Conservation (phyloP, 2,888 invertebrate genomes). For the Ramazzottius varieornatus region DNA sequence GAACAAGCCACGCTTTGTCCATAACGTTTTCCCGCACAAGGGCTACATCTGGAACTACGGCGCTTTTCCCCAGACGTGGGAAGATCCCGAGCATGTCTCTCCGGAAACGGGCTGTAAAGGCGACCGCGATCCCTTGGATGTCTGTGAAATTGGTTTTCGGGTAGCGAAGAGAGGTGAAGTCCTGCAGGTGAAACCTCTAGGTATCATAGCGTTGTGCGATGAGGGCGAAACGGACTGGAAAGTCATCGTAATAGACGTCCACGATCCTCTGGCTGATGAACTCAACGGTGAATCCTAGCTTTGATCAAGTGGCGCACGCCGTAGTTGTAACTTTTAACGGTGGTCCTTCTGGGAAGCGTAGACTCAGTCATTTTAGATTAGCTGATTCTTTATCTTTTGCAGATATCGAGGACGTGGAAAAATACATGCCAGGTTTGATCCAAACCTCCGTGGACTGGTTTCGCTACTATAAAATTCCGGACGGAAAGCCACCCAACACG, state of each 20-base stretch:
- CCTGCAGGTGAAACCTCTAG: constrained; percentile 63
- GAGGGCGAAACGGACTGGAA: constrained; percentile 99
- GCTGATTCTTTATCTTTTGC: neutral
- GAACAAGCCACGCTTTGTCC: constrained; percentile 71
- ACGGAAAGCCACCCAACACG: constrained; percentile 53
- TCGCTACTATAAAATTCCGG: constrained; percentile 91
- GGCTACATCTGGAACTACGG: constrained; percentile 99
- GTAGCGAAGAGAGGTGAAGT: constrained; percentile 47
- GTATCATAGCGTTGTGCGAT: constrained; percentile 76
- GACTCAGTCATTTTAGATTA: neutral
- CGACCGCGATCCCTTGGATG: constrained; percentile 95
- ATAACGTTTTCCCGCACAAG: constrained; percentile 93
- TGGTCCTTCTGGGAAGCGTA: neutral
- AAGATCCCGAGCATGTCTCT: constrained; percentile 74
- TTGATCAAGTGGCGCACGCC: too few relatives aligned
- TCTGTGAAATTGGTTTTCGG: constrained; percentile 69
- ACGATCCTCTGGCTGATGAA: constrained; percentile 59
- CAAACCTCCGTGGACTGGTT: constrained; percentile 90
- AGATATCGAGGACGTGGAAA: constrained; percentile 67
- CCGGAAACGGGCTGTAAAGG: constrained; percentile 69
- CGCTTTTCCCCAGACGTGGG: constrained; percentile 97
- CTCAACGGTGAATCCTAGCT: constrained; percentile 34
- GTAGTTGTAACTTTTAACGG: too few relatives aligned
- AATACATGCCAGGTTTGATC: constrained; percentile 69
- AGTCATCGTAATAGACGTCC: constrained; percentile 65